Percentiles rank a stretch among this genome's conserved stretches.
Evolutionary conservation across 2,888 invertebrate genomes (phyloP).

Genomic region (Agonopterix subpropinquella): DNA sequence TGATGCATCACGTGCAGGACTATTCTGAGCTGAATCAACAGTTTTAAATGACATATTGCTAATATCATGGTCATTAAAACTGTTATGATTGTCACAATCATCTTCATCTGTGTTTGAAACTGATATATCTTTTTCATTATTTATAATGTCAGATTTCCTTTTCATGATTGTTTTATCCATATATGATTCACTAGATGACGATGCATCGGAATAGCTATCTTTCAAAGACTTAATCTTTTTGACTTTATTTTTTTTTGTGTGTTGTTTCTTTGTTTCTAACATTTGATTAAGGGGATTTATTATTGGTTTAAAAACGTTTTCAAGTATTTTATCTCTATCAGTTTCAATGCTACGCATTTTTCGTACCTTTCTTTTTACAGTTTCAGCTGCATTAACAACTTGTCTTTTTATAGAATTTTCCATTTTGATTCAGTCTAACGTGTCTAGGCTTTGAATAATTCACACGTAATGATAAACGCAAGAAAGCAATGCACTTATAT

Average conservation of each 20-base stretch:
- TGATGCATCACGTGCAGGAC: too few species aligned
- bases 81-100: not conserved
- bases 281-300: constrained; percentile 1
- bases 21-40: too few species aligned
- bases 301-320: constrained; percentile 3
- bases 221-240: not conserved
- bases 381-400: too few species aligned
- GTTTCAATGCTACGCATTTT: too few species aligned
- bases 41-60: not conserved
- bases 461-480: too few species aligned
- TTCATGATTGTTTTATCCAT: not conserved
- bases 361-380: too few species aligned
- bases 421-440: too few species aligned
- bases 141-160: not conserved
- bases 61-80: not conserved
- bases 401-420: too few species aligned
- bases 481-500: too few species aligned
- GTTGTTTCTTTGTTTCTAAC: not conserved
- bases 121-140: not conserved
- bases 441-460: too few species aligned
- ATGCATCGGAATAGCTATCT: not conserved
- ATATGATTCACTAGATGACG: too few species aligned
- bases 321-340: not conserved
- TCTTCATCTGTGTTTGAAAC: not conserved
- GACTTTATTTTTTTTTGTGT: not conserved